These are phyloP conservation scores for Allacma fusca DNA, from an alignment of 2,888 invertebrate species.

Conservation along the genomic window DNA sequence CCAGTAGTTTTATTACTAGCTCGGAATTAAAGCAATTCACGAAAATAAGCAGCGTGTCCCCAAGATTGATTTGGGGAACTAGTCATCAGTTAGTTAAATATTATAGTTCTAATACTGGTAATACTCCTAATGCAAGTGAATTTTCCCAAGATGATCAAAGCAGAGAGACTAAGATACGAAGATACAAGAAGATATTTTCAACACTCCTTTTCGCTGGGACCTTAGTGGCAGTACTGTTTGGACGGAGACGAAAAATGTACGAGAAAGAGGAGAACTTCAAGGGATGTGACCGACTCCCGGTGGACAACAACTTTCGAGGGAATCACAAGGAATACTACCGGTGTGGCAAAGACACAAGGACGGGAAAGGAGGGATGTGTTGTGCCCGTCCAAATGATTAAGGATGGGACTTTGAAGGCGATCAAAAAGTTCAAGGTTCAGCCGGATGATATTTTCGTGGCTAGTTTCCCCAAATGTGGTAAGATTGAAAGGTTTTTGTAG, in stretches of 20 bases:
- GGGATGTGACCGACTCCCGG: conserved; percentile 47
- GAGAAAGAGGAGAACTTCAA: conserved; percentile 47
- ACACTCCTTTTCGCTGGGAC: conserved; percentile 52
- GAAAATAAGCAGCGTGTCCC: too few species aligned
- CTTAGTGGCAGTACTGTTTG: conserved; percentile 46
- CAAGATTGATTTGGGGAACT: too few species aligned
- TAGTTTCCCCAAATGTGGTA: conserved; percentile 64
- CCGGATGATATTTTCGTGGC: conserved; percentile 63
- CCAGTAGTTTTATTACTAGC: too few species aligned
- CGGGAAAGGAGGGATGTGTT: conserved; percentile 49
- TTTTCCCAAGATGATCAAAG: too few species aligned
- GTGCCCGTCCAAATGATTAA: conserved; percentile 61
- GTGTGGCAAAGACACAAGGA: conserved; percentile 36
- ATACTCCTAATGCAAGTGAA: too few species aligned
- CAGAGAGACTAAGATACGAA: conserved; percentile 39
- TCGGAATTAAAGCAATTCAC: too few species aligned
- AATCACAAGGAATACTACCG: conserved; percentile 47
- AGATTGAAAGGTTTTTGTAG: conserved; percentile 9
- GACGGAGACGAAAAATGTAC: conserved; percentile 45
- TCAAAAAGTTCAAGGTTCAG: conserved; percentile 61
- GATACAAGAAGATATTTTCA: conserved; percentile 57
- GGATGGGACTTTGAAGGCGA: conserved; percentile 61
- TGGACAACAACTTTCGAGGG: conserved; percentile 52
- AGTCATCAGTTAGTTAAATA: too few species aligned
- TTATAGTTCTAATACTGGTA: too few species aligned